Percentiles rank a stretch among this genome's conserved stretches.
Conservation (phyloP, 53 echinoderm and acorn worm genomes). For the Luidia sarsii region DNA sequence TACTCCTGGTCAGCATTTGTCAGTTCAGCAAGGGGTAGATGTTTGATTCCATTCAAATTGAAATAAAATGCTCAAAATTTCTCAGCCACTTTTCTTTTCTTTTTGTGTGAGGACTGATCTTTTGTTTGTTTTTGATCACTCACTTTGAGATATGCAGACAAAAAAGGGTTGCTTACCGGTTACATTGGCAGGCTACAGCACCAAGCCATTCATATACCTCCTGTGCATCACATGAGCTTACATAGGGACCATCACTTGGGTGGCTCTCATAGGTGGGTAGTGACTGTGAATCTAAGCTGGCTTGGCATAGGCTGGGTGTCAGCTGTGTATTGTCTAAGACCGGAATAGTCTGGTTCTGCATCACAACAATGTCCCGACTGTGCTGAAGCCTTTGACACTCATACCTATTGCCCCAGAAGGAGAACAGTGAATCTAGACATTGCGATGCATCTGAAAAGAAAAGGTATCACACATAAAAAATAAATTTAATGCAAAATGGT, state of each 20-base stretch:
- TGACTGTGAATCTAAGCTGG: not conserved
- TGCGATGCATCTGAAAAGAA: not conserved
- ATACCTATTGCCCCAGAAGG: constrained; percentile 34
- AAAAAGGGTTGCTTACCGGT: constrained; percentile 52
- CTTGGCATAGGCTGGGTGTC: not conserved
- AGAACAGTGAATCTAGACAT: constrained; percentile 5
- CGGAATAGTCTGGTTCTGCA: constrained; percentile 33
- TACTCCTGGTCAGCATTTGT: constrained; percentile 36
- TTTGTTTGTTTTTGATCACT: too few species aligned
- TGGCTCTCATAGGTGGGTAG: constrained; percentile 18
- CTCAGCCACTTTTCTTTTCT: too few species aligned
- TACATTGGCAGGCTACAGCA: constrained; percentile 53
- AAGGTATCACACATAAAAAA: too few species aligned
- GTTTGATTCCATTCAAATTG: too few species aligned
- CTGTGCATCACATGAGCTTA: constrained; percentile 47
- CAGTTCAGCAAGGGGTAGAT: constrained; percentile 56
- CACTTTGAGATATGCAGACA: too few species aligned
- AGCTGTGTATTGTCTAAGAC: constrained; percentile 39
- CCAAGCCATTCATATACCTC: constrained; percentile 72
- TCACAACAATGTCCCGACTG: not conserved
- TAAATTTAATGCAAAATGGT: too few species aligned
- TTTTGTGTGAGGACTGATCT: too few species aligned
- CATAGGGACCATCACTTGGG: not conserved
- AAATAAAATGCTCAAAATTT: too few species aligned
- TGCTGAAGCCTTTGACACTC: constrained; percentile 12